A percentile compares a stretch with the other conserved stretches of the same genome.
Evolutionary conservation across 2,797 vertebrate genomes (phyloP).

Genomic region (Melanotaenia boesemani): DNA sequence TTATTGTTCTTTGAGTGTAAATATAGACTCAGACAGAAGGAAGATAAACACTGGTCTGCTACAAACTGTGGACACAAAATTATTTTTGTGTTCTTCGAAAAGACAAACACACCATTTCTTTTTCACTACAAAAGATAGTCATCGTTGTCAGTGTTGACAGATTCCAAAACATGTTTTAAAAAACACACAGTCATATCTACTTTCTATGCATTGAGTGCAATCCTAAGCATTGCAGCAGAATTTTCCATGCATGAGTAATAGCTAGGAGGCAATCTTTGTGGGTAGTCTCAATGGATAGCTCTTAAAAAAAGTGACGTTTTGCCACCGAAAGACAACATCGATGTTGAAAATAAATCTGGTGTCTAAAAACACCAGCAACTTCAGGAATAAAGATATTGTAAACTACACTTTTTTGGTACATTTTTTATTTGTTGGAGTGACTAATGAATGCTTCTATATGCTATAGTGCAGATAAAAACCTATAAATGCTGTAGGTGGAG

Average conservation of each 20-base stretch:
- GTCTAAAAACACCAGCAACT: slow-evolving; percentile 19
- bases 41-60: slow-evolving; percentile 17
- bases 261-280: slow-evolving; percentile 63
- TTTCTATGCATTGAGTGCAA: slow-evolving; percentile 73
- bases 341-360: slow-evolving; percentile 39
- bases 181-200: slow-evolving; percentile 36
- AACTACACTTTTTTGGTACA: background rate
- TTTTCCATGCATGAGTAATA: slow-evolving; percentile 73
- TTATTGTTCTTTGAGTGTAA: slow-evolving; percentile 22
- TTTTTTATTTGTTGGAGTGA: slow-evolving; percentile 33
- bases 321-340: slow-evolving; percentile 31
- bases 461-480: slow-evolving; percentile 23
- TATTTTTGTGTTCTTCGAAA: slow-evolving; percentile 23
- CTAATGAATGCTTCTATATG: background rate
- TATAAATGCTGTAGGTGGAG: slow-evolving; percentile 5
- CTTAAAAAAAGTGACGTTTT: slow-evolving; percentile 53
- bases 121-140: slow-evolving; percentile 35
- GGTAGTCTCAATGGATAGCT: slow-evolving; percentile 32
- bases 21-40: slow-evolving; percentile 21
- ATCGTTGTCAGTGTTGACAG: slow-evolving; percentile 47
- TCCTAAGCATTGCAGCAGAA: slow-evolving; percentile 26
- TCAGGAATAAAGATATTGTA: slow-evolving; percentile 34
- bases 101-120: slow-evolving; percentile 36
- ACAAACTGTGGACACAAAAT: slow-evolving; percentile 32
- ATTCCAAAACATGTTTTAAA: slow-evolving; percentile 46